phyloP scores from a whole-genome alignment of 2,888 invertebrate species.

The Caenorhabditis macrosperma region DNA sequence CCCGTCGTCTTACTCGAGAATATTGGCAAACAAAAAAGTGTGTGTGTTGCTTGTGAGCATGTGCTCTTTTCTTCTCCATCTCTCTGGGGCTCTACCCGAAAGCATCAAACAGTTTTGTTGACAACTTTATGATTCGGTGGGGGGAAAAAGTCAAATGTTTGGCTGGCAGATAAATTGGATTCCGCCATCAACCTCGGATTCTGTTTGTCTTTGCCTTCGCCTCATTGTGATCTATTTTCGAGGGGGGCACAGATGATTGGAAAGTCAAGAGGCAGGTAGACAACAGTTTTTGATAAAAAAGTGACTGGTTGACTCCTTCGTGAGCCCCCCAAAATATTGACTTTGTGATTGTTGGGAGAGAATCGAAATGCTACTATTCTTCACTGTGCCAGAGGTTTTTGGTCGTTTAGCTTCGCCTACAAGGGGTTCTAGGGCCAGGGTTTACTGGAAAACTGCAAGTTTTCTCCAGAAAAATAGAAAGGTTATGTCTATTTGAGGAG shows the following conservation, averaged over 20 bases:
- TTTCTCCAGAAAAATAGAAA: too few relatives aligned
- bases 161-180: conserved; percentile 40
- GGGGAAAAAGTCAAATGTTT: conserved; percentile 33
- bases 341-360: background rate
- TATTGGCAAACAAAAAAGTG: conserved; percentile 41
- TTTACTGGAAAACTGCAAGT: too few relatives aligned
- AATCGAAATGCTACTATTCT: too few relatives aligned
- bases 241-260: background rate
- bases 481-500: too few relatives aligned
- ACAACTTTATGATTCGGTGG: conserved; percentile 33
- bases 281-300: background rate
- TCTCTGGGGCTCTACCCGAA: too few relatives aligned
- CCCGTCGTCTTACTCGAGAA: conserved; percentile 35
- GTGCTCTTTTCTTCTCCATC: conserved; percentile 27
- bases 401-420: too few relatives aligned
- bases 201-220: conserved; percentile 26
- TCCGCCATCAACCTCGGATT: conserved; percentile 11
- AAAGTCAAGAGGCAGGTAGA: background rate
- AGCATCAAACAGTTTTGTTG: conserved; percentile 56
- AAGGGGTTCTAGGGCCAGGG: too few relatives aligned
- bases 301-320: background rate
- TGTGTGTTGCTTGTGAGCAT: conserved; percentile 20
- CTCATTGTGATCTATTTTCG: conserved; percentile 34
- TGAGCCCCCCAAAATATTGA: background rate
- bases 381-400: too few relatives aligned